Conservation (phyloP, 2,888 invertebrate genomes). For the Monochamus alternatus region DNA sequence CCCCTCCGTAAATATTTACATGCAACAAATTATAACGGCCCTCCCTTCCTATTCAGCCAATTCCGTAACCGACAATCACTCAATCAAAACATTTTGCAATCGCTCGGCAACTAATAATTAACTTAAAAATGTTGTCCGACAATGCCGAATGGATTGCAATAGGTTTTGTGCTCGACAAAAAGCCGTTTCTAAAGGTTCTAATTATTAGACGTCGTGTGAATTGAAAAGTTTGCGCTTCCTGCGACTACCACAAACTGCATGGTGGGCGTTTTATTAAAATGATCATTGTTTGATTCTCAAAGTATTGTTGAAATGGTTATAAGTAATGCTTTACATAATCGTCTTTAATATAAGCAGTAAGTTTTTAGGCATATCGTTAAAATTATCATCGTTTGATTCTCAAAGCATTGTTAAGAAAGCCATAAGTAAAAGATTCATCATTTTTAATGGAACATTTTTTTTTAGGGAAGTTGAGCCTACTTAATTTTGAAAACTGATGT, state of each 20-base stretch:
- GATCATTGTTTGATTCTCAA: too few relatives aligned
- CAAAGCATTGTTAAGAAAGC: not conserved
- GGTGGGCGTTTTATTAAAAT: slow-evolving; percentile 6
- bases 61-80: slow-evolving; percentile 53
- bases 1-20: slow-evolving; percentile 57
- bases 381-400: too few relatives aligned
- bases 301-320: not conserved
- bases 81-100: slow-evolving; percentile 56
- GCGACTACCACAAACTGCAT: not conserved
- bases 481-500: too few relatives aligned
- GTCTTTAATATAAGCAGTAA: too few relatives aligned
- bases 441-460: too few relatives aligned
- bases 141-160: not conserved
- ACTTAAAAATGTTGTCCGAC: slow-evolving; percentile 20
- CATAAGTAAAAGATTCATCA: not conserved
- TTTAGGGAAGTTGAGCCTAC: too few relatives aligned
- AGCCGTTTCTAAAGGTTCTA: not conserved
- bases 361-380: slow-evolving; percentile 5
- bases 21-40: slow-evolving; percentile 53
- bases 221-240: not conserved
- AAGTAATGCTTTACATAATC: too few relatives aligned
- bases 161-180: slow-evolving; percentile 13
- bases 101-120: slow-evolving; percentile 29
- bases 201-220: slow-evolving; percentile 1
- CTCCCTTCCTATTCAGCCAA: slow-evolving; percentile 55